A percentile compares a stretch with the other conserved stretches of the same genome.
These are phyloP conservation scores for Sphenopsis melanotis DNA, from an alignment of 2,797 vertebrate species.

Conservation along the genomic window DNA sequence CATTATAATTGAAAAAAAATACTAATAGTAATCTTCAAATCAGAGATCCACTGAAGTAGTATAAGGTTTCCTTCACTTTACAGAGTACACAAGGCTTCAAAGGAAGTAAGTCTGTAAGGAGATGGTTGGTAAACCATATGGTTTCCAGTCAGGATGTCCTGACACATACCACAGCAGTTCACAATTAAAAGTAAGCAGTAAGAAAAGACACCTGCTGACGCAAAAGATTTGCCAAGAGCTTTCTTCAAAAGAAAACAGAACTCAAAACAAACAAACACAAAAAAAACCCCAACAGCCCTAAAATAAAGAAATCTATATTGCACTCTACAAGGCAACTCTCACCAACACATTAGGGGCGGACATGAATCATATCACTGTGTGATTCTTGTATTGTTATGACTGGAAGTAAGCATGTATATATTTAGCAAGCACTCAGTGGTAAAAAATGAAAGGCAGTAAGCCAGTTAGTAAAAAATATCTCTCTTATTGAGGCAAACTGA, in stretches of 20 bases:
- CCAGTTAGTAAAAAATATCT: not conserved
- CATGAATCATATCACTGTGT: not conserved
- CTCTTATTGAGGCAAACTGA: not conserved
- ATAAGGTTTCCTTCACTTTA: not conserved
- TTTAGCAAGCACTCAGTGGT: not conserved
- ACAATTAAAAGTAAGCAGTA: conserved; percentile 39
- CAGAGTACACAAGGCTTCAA: not conserved
- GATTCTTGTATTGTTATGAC: conserved; percentile 19
- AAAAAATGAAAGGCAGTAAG: not conserved
- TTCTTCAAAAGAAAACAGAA: not conserved
- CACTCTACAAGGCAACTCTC: not conserved
- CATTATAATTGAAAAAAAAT: not conserved
- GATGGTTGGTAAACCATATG: conserved; percentile 35
- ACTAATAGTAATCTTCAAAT: not conserved
- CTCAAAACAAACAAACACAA: not conserved
- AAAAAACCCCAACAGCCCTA: accelerated
- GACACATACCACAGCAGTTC: conserved; percentile 32
- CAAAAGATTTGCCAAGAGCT: conserved; percentile 2
- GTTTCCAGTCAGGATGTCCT: conserved; percentile 44
- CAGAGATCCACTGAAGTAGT: not conserved
- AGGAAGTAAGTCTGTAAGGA: conserved; percentile 17
- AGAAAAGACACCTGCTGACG: conserved; percentile 33
- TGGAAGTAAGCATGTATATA: conserved; percentile 5
- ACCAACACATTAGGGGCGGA: not conserved
- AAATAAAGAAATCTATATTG: not conserved